A percentile compares a stretch with the other conserved stretches of the same genome.
Conservation (phyloP, 1,140 invertebrate genomes). For the Pomacea maculata region DNA sequence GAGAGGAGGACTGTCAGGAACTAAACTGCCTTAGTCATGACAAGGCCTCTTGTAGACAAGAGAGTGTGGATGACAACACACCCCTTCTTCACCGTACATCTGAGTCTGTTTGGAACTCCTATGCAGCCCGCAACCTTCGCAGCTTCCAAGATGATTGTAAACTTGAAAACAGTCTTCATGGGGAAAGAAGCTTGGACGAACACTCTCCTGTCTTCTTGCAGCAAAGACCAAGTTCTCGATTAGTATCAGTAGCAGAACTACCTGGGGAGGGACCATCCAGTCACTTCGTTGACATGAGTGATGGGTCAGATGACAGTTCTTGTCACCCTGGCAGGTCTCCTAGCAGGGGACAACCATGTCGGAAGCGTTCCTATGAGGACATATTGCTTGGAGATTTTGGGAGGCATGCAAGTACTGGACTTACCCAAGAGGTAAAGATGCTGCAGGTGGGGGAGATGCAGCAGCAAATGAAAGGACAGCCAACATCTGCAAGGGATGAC, state of each 20-base stretch:
- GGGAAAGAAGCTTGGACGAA: neutral
- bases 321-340: neutral
- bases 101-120: constrained; percentile 55
- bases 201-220: neutral
- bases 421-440: constrained; percentile 11
- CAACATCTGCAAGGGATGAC: too few relatives aligned
- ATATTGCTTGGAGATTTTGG: neutral
- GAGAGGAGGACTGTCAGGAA: constrained; percentile 2
- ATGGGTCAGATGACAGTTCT: neutral
- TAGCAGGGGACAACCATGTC: neutral
- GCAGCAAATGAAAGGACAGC: neutral
- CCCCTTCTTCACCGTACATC: constrained; percentile 53
- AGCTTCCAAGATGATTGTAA: constrained; percentile 55
- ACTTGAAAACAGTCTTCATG: constrained; percentile 43
- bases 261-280: neutral
- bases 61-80: constrained; percentile 49
- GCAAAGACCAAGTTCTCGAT: neutral
- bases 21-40: constrained; percentile 50
- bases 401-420: neutral
- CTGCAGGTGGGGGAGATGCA: neutral
- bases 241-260: constrained; percentile 4
- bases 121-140: constrained; percentile 51
- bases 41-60: constrained; percentile 43
- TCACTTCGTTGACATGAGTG: neutral
- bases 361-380: constrained; percentile 8